phyloP scores from a whole-genome alignment of 2,797 vertebrate genomes.

The Anolis apletophallus region DNA sequence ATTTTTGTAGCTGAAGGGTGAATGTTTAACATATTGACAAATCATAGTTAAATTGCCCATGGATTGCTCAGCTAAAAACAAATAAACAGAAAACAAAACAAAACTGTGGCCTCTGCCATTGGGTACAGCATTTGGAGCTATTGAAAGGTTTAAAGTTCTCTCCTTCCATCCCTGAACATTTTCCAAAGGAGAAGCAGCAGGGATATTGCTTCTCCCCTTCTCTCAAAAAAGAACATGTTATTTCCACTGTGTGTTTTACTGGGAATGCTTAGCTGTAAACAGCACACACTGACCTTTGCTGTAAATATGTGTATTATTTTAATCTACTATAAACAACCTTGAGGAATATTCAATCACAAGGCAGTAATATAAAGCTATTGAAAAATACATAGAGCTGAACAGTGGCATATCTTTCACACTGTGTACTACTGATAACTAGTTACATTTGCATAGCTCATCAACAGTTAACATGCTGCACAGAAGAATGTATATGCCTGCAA shows the following conservation, averaged over 20 bases:
- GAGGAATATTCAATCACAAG: not conserved
- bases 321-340: not conserved
- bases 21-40: not conserved
- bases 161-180: not conserved
- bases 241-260: not conserved
- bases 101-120: not conserved
- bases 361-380: not conserved
- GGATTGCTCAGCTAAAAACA: not conserved
- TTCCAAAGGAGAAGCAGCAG: not conserved
- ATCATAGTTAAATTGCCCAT: not conserved
- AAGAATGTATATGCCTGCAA: not conserved
- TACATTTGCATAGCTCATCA: not conserved
- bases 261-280: not conserved
- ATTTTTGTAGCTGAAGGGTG: not conserved
- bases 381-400: slow-evolving; percentile 15
- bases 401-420: not conserved
- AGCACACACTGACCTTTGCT: not conserved
- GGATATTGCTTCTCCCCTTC: not conserved
- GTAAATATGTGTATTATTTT: not conserved
- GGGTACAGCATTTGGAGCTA: not conserved
- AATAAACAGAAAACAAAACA: not conserved
- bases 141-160: not conserved
- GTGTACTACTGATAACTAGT: not conserved
- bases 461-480: not conserved
- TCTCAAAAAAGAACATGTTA: not conserved